These are phyloP conservation scores for Saiga tatarica DNA, from an alignment of 2,113 vertebrate genomes.

Conservation along the genomic window DNA sequence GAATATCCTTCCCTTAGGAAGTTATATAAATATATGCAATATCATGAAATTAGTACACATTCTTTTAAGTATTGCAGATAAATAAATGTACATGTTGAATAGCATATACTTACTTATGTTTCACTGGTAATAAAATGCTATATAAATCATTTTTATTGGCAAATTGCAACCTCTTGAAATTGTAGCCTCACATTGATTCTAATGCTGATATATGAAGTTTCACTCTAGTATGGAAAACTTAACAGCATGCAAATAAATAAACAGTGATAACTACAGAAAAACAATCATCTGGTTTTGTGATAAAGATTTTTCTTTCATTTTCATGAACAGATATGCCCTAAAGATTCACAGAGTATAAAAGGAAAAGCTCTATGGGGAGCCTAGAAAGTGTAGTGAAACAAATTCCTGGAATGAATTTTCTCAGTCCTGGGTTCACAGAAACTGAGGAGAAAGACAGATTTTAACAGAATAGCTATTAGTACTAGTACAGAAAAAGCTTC, in stretches of 20 bases:
- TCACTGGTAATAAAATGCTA: not conserved
- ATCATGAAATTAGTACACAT: not conserved
- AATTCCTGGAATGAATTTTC: not conserved
- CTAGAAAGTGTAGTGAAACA: not conserved
- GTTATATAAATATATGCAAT: not conserved
- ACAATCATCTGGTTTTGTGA: not conserved
- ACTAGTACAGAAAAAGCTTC: not conserved
- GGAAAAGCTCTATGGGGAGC: not conserved
- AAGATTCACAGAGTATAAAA: not conserved
- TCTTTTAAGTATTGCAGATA: slow-evolving; percentile 18
- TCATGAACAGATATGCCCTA: not conserved
- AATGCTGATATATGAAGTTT: not conserved
- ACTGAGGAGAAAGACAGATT: not conserved
- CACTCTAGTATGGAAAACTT: not conserved
- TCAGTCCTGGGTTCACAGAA: not conserved
- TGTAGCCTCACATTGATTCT: not conserved
- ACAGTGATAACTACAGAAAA: not conserved
- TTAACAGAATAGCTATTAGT: not conserved
- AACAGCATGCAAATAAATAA: slow-evolving; percentile 17
- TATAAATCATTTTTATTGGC: not conserved
- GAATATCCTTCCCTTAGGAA: slow-evolving; percentile 17
- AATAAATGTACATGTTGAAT: not conserved
- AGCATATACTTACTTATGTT: not conserved
- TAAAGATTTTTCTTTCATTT: not conserved
- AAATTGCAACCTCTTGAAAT: not conserved